Evolutionary conservation across 1,140 invertebrate genomes (phyloP).

Genomic region (Apolygus lucorum): DNA sequence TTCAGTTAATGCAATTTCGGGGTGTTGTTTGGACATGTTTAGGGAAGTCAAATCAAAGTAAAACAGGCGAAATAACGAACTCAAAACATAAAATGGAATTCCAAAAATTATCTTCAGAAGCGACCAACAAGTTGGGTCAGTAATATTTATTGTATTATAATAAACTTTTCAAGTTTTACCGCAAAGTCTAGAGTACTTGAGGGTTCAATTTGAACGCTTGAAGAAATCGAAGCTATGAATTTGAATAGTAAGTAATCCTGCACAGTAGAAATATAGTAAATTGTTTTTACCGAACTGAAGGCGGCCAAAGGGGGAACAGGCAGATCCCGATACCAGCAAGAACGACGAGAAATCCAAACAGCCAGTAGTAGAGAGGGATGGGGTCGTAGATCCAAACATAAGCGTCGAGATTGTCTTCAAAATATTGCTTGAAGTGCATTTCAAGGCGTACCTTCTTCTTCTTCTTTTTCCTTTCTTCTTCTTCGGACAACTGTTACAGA

Average conservation of each 20-base stretch:
- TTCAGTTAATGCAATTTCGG: too few species aligned
- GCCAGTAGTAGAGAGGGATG: constrained; percentile 91
- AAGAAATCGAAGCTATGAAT: not conserved
- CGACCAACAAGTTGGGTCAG: too few species aligned
- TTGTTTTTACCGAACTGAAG: constrained; percentile 59
- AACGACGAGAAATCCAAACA: constrained; percentile 84
- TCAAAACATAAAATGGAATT: too few species aligned
- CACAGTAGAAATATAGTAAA: constrained; percentile 14
- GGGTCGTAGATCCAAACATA: constrained; percentile 99
- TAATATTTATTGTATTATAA: too few species aligned
- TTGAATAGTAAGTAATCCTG: not conserved
- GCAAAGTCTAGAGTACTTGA: too few species aligned
- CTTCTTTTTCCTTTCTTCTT: constrained; percentile 42
- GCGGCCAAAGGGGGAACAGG: constrained; percentile 96
- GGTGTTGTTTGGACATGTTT: too few species aligned
- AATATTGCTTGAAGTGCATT: constrained; percentile 92
- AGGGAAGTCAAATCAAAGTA: too few species aligned
- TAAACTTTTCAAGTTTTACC: too few species aligned
- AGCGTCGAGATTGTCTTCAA: constrained; percentile 86
- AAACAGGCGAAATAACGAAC: too few species aligned
- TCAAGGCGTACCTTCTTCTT: constrained; percentile 70
- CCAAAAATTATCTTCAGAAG: too few species aligned
- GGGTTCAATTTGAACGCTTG: too few species aligned
- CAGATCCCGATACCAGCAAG: constrained; percentile 91
- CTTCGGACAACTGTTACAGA: not conserved